phyloP scores from a whole-genome alignment of 2,797 vertebrate genomes.

The Crenichthys baileyi region DNA sequence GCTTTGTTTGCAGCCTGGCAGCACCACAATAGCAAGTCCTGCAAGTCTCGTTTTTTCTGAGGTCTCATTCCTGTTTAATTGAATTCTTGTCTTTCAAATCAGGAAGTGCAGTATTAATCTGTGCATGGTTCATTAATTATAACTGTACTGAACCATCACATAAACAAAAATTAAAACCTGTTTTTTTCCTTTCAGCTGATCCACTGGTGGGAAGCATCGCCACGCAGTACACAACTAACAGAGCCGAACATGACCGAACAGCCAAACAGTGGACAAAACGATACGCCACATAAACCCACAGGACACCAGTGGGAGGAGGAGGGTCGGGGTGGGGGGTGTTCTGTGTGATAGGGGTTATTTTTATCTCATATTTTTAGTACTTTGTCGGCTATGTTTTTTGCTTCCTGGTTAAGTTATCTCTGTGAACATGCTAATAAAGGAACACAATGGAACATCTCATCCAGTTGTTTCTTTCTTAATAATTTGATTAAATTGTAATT shows the following conservation, averaged over 20 bases:
- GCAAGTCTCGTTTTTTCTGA: neutral
- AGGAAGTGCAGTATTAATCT: too few relatives aligned
- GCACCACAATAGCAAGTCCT: neutral
- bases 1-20: too few relatives aligned
- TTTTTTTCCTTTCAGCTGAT: slow-evolving; percentile 83
- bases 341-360: slow-evolving; percentile 69
- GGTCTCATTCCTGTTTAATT: neutral
- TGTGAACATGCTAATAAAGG: slow-evolving; percentile 78
- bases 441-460: slow-evolving; percentile 61
- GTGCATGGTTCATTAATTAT: too few relatives aligned
- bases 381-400: slow-evolving; percentile 82
- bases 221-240: slow-evolving; percentile 96
- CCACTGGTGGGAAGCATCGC: slow-evolving; percentile 96
- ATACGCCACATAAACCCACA: slow-evolving; percentile 88
- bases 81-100: too few relatives aligned
- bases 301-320: slow-evolving; percentile 14
- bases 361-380: slow-evolving; percentile 82
- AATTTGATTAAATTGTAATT: neutral
- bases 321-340: slow-evolving; percentile 27
- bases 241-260: slow-evolving; percentile 95
- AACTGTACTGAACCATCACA: neutral
- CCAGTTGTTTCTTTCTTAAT: neutral
- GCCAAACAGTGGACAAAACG: slow-evolving; percentile 98
- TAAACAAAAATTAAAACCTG: slow-evolving; percentile 20
- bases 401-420: slow-evolving; percentile 82